Evolutionary conservation across 2,113 vertebrate genomes (phyloP).

Genomic region (Collichthys lucidus): DNA sequence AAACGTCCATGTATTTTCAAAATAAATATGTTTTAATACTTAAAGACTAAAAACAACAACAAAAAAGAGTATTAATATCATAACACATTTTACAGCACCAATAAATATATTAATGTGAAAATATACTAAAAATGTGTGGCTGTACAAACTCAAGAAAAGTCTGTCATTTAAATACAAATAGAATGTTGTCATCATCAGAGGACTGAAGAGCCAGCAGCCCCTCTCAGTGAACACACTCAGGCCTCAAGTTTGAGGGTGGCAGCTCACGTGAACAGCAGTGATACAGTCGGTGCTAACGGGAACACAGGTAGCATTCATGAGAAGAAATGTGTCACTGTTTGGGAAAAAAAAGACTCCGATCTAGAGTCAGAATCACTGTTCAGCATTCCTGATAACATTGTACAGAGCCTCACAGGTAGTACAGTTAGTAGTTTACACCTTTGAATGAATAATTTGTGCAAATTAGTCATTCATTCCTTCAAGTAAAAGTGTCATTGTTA

Average conservation of each 20-base stretch:
- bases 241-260: constrained; percentile 28
- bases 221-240: constrained; percentile 31
- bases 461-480: background rate
- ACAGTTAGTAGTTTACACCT: background rate
- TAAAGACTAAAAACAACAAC: constrained; percentile 53
- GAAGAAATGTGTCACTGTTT: background rate
- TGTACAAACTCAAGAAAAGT: constrained; percentile 70
- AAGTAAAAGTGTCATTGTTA: background rate
- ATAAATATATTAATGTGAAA: constrained; percentile 88
- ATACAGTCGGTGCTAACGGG: background rate
- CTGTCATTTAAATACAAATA: constrained; percentile 73
- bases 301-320: background rate
- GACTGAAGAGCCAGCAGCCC: constrained; percentile 31
- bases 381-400: background rate
- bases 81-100: constrained; percentile 75
- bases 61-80: constrained; percentile 75
- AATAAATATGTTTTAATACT: constrained; percentile 85
- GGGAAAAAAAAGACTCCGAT: background rate
- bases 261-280: constrained; percentile 33
- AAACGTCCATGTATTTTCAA: constrained; percentile 76
- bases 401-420: background rate
- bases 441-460: background rate
- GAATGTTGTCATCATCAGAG: constrained; percentile 68
- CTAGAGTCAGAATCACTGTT: background rate
- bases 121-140: constrained; percentile 80